Conservation (phyloP, 1,140 invertebrate genomes). For the Sycophaga agraensis region DNA sequence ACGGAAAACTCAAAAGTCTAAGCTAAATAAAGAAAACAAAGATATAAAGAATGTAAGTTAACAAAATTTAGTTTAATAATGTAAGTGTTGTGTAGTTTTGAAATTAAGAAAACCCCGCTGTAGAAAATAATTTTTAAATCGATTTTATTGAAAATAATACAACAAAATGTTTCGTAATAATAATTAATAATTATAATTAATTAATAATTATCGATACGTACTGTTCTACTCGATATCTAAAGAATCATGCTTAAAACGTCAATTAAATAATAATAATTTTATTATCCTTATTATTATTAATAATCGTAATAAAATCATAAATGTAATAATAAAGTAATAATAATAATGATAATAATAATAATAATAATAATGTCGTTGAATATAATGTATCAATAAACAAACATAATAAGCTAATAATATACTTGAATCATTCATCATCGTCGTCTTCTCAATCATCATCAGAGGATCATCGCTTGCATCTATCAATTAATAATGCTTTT, state of each 20-base stretch:
- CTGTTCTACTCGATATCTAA: conserved; percentile 54
- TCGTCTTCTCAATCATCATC: conserved; percentile 46
- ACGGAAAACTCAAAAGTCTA: no score
- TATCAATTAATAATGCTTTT: conserved; percentile 53
- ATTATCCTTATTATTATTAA: conserved; percentile 39
- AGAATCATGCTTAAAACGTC: conserved; percentile 55
- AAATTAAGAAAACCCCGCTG: conserved; percentile 31
- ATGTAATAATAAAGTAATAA: conserved; percentile 48
- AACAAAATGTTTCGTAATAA: conserved; percentile 55
- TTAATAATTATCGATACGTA: conserved; percentile 57
- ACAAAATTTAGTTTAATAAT: no score
- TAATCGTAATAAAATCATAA: conserved; percentile 51
- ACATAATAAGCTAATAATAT: conserved; percentile 53
- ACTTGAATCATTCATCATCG: conserved; percentile 51
- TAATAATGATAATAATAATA: conserved; percentile 27
- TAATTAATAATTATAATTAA: conserved; percentile 54
- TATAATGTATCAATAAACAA: conserved; percentile 59
- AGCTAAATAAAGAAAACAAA: no score
- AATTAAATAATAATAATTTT: conserved; percentile 55
- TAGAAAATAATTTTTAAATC: conserved; percentile 52
- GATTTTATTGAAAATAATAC: conserved; percentile 62
- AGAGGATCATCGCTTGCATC: conserved; percentile 40
- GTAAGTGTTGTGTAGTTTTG: conserved; percentile 15
- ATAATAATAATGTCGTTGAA: conserved; percentile 47
- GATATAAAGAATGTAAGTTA: conserved; percentile 25